Evolutionary conservation across 2,797 vertebrate species (phyloP), one percentile per base, ranked within the genome.

Genomic region (Thunnus albacares): DNA sequence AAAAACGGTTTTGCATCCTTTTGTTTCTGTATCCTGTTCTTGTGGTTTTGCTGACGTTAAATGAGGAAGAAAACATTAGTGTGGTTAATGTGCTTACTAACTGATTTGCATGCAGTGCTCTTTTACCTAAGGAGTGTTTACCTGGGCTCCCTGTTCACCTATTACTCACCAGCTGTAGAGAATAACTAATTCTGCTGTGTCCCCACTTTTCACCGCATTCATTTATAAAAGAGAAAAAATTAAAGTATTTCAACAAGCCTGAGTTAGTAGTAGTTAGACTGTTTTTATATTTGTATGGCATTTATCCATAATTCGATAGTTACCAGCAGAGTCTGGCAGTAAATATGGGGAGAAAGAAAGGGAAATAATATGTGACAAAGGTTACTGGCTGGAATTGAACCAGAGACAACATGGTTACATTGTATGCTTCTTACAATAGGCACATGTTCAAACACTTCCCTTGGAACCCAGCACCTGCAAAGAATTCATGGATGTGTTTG

Each of bases 61-160:
- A 80, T 62, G 12, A 17, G 65, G 43, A 26, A 17, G 71, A 35
- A 38, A 43, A 58, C 66, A 47, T 24, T 2, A 9, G 18, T 51
- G 69, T 28, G 58, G 71, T 35, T 35, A 55, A 77, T 49, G 71
- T 57, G 73, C 65, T 73, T 51, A 64, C 13, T 3, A 35, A 51
- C 65, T 73, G 13, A 85, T 88, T 80, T 87, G 71, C 84, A 87
- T 80, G 45, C 41, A 2, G 65, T 22, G 41, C 60, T 79, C 30
- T 68, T 85, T 80, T 49, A 82, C 87, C 84, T 82, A 3, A 77
- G 80, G 80, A 70, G 56, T 84, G 68, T 81, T 87, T 77, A 86
- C 86, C 77, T 71, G 80, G 11, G 24, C 74, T 90, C 73, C 82
- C 74, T n/a, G 65, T 55, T 38, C 77, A 83, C 70, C 47, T 58